A percentile compares a stretch with the other conserved stretches of the same genome.
phyloP scores from a whole-genome alignment of 2,113 vertebrate genomes.

The Aphyosemion australe region DNA sequence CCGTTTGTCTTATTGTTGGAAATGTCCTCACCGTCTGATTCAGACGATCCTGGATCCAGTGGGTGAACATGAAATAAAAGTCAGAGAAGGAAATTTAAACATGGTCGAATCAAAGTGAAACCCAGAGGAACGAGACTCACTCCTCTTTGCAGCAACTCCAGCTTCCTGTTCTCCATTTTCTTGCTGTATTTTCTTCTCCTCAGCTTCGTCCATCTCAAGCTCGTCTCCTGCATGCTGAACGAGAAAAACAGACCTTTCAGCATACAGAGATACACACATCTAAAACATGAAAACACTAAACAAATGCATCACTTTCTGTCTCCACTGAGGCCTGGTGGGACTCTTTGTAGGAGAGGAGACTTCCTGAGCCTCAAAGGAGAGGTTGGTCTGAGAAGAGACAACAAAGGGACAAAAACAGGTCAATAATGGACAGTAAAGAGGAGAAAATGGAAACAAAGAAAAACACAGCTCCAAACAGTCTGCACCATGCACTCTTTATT shows the following conservation, averaged over 20 bases:
- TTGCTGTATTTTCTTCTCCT: conserved; percentile 24
- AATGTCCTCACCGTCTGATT: conserved; percentile 17
- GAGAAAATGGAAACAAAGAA: neutral
- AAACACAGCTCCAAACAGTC: neutral
- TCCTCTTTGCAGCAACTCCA: conserved; percentile 26
- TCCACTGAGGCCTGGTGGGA: conserved; percentile 57
- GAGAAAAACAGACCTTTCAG: neutral
- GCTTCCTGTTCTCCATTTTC: conserved; percentile 31
- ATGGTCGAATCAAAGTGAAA: neutral
- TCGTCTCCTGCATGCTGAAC: conserved; percentile 20
- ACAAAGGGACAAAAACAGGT: neutral
- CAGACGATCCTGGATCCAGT: conserved; percentile 38
- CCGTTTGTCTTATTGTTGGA: conserved; percentile 6
- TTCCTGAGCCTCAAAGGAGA: conserved; percentile 80
- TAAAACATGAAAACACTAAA: neutral
- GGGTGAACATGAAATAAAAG: neutral
- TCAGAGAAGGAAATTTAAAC: neutral
- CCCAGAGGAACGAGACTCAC: conserved; percentile 18
- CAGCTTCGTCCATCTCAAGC: conserved; percentile 12
- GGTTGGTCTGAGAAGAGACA: conserved; percentile 65
- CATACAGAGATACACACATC: neutral
- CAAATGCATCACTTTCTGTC: conserved; percentile 63
- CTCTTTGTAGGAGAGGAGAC: conserved; percentile 59
- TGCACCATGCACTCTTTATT: neutral
- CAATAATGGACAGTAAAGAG: neutral